phyloP scores from a whole-genome alignment of 2,888 invertebrate genomes.

The Nephrotoma flavescens region DNA sequence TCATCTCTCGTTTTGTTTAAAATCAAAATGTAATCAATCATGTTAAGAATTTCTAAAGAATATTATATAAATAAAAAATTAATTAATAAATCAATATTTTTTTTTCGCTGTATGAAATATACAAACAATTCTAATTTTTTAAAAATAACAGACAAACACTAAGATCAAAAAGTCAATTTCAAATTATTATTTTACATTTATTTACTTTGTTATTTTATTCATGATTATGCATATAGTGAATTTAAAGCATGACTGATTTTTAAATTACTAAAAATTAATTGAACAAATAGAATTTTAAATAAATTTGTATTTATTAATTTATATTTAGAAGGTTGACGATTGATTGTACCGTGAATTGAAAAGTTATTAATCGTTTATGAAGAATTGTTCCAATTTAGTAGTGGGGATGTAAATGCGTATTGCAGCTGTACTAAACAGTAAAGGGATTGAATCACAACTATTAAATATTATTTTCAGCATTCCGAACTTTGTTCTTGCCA shows the following conservation, averaged over 20 bases:
- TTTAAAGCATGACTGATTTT: not conserved
- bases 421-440: no score
- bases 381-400: not conserved
- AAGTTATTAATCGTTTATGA: not conserved
- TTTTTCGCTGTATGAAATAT: not conserved
- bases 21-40: not conserved
- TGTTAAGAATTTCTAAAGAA: not conserved
- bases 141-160: not conserved
- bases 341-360: not conserved
- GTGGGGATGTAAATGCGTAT: no score
- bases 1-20: not conserved
- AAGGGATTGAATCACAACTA: no score
- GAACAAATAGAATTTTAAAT: not conserved
- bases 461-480: no score
- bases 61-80: not conserved
- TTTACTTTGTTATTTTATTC: not conserved
- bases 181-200: not conserved
- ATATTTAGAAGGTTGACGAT: not conserved
- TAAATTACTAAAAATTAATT: not conserved
- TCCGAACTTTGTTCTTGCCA: no score
- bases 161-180: not conserved
- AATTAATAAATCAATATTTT: not conserved
- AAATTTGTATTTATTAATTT: not conserved
- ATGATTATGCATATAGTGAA: not conserved
- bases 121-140: not conserved